Conservation (phyloP, 2,888 invertebrate species). For the Leptinotarsa rubiginosa region DNA sequence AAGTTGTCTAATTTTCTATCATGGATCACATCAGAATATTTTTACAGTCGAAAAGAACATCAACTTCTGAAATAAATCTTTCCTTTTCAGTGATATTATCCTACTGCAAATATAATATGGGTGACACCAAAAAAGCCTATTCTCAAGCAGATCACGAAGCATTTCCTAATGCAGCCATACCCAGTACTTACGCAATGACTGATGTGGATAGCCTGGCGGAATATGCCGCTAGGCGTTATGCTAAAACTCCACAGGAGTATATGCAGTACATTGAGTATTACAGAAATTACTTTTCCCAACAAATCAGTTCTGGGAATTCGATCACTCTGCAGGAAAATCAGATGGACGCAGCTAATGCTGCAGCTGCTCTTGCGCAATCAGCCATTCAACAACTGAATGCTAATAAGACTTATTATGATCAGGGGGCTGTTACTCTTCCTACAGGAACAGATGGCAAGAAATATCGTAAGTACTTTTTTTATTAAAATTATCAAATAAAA, state of each 20-base stretch:
- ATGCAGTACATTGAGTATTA: conserved; percentile 79
- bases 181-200: conserved; percentile 70
- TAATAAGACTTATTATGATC: conserved; percentile 64
- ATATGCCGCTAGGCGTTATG: conserved; percentile 81
- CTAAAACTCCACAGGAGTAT: conserved; percentile 78
- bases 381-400: conserved; percentile 79
- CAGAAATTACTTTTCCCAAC: conserved; percentile 78
- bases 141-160: conserved; percentile 64
- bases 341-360: conserved; percentile 82
- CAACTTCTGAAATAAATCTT: too few relatives aligned
- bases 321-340: conserved; percentile 68
- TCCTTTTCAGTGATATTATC: conserved; percentile 67
- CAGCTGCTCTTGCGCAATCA: conserved; percentile 89
- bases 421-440: conserved; percentile 65
- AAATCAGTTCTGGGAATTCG: conserved; percentile 71
- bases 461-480: conserved; percentile 68
- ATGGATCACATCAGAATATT: background rate
- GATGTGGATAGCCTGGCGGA: conserved; percentile 81
- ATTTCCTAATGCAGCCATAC: conserved; percentile 64
- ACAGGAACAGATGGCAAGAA: conserved; percentile 76
- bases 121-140: conserved; percentile 65
- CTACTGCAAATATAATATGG: conserved; percentile 71
- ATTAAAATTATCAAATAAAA: too few relatives aligned
- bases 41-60: too few relatives aligned
- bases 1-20: too few relatives aligned